Evolutionary conservation across 2,888 invertebrate species (phyloP).

Genomic region (Sicus ferrugineus): DNA sequence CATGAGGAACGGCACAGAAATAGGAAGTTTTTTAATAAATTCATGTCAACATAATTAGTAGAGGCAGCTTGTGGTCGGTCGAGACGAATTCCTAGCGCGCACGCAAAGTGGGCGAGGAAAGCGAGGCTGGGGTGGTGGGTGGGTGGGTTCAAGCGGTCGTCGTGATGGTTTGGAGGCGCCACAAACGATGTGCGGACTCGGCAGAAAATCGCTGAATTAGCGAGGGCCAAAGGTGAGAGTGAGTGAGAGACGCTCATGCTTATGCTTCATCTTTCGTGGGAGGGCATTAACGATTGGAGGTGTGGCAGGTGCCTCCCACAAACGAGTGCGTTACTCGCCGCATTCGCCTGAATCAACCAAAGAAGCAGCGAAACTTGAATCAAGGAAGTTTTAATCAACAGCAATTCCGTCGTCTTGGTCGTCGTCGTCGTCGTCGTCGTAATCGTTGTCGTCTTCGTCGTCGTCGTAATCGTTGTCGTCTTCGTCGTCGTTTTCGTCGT

Average conservation of each 20-base stretch:
- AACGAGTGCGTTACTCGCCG: too few species aligned
- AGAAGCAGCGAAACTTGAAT: background rate
- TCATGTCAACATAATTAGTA: conserved; percentile 31
- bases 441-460: background rate
- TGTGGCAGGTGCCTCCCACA: too few species aligned
- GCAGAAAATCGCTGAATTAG: background rate
- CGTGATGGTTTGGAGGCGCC: background rate
- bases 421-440: background rate
- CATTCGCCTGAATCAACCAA: background rate
- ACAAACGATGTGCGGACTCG: background rate
- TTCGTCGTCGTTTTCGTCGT: too few species aligned
- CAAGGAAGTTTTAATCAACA: background rate
- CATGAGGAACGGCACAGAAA: background rate
- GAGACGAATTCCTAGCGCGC: background rate
- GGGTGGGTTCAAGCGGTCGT: background rate
- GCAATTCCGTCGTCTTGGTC: too few species aligned
- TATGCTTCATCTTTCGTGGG: too few species aligned
- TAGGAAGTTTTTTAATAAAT: conserved; percentile 25
- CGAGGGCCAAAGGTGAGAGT: too few species aligned
- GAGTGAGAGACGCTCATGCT: too few species aligned
- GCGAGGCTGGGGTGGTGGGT: too few species aligned
- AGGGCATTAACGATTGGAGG: too few species aligned
- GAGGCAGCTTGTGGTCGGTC: conserved; percentile 6
- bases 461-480: too few species aligned
- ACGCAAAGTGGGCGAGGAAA: background rate